Evolutionary conservation across 2,797 vertebrate genomes (phyloP).

Genomic region (Rhinatrema bivittatum): DNA sequence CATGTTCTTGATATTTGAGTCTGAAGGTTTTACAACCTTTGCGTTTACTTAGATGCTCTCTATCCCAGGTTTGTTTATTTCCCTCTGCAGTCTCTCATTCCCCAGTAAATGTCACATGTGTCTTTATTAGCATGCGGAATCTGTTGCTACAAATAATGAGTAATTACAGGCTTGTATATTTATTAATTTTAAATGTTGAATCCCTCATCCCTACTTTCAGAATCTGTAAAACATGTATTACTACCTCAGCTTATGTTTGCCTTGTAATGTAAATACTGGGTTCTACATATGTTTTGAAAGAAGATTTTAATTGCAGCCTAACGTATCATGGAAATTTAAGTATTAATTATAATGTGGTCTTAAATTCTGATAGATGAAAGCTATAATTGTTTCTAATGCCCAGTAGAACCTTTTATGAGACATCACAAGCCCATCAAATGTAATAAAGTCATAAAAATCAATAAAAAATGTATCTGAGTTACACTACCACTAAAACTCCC

Average conservation of each 20-base stretch:
- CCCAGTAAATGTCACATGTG: constrained; percentile 54
- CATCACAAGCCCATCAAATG: too few species aligned
- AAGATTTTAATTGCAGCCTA: constrained; percentile 10
- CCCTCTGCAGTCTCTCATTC: constrained; percentile 49
- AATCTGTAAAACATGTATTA: neutral
- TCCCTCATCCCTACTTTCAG: constrained; percentile 12
- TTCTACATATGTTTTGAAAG: neutral
- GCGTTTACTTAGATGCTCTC: constrained; percentile 80
- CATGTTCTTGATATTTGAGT: constrained; percentile 76
- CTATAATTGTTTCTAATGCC: too few species aligned
- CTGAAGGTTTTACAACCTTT: constrained; percentile 81
- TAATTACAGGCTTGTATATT: constrained; percentile 29
- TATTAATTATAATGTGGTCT: too few species aligned
- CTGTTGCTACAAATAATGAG: constrained; percentile 38
- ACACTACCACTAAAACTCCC: too few species aligned
- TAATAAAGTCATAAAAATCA: too few species aligned
- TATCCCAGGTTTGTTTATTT: constrained; percentile 60
- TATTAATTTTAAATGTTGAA: constrained; percentile 18
- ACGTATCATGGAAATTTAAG: constrained; percentile 1
- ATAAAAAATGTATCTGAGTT: too few species aligned
- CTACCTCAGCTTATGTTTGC: constrained; percentile 13
- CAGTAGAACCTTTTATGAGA: too few species aligned
- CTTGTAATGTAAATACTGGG: neutral
- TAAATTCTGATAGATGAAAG: too few species aligned
- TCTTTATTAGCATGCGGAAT: constrained; percentile 57